Conservation (phyloP, 1,140 invertebrate genomes). For the Paraescarpia echinospica region DNA sequence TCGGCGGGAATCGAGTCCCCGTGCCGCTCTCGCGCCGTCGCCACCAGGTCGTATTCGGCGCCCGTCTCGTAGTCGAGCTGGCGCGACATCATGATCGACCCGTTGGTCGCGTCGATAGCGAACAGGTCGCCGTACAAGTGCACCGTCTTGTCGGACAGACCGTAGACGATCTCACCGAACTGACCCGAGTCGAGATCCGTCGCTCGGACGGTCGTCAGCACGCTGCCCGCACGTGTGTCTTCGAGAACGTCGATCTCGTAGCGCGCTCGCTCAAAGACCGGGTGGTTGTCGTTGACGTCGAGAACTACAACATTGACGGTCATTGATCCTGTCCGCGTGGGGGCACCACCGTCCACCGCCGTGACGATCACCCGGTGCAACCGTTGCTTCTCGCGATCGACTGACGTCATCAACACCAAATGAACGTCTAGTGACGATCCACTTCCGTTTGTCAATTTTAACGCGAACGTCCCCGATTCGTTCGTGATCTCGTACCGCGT, state of each 20-base stretch:
- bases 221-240: neutral
- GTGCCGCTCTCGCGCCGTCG: neutral
- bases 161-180: conserved; percentile 21
- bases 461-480: conserved; percentile 7
- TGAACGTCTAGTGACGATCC: neutral
- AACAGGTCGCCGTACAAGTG: conserved; percentile 22
- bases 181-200: conserved; percentile 21
- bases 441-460: conserved; percentile 8
- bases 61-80: conserved; percentile 9
- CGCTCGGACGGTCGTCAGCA: conserved; percentile 19
- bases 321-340: conserved; percentile 22
- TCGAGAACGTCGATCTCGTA: conserved; percentile 20
- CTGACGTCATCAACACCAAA: conserved; percentile 10
- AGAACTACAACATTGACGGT: conserved; percentile 19
- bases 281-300: conserved; percentile 30
- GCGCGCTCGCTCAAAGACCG: conserved; percentile 17
- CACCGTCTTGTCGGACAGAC: conserved; percentile 10
- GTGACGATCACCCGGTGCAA: conserved; percentile 9
- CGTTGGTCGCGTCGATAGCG: conserved; percentile 18
- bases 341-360: conserved; percentile 27
- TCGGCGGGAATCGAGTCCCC: conserved; percentile 21
- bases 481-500: conserved; percentile 15
- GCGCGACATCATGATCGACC: neutral
- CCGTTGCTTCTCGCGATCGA: conserved; percentile 5
- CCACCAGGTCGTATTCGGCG: neutral